phyloP scores from a whole-genome alignment of 2,888 invertebrate genomes.

The Aricia artaxerxes region DNA sequence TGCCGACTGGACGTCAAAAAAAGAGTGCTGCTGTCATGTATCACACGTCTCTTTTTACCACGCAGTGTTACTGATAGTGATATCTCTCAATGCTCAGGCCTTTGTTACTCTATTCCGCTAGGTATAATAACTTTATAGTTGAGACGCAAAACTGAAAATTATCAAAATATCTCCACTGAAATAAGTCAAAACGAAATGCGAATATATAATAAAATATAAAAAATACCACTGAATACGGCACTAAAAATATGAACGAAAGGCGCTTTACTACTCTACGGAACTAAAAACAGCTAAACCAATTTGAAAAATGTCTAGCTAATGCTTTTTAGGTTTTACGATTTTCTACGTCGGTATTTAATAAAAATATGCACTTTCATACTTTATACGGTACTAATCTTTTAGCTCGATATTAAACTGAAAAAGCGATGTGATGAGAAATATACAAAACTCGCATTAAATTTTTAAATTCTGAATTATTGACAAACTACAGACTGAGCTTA shows the following conservation, averaged over 20 bases:
- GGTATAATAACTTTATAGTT: no score
- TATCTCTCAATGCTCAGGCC: no score
- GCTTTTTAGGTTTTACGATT: constrained; percentile 15
- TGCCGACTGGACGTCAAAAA: no score
- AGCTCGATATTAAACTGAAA: constrained; percentile 7
- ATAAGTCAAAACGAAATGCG: not conserved
- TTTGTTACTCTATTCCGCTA: no score
- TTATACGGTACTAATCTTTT: constrained; percentile 4
- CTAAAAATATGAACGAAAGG: constrained; percentile 15
- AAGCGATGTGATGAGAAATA: constrained; percentile 9
- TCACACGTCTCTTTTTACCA: no score
- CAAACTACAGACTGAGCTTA: not conserved
- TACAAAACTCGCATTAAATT: not conserved
- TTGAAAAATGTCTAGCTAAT: constrained; percentile 19
- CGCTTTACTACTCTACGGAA: not conserved
- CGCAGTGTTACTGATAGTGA: no score
- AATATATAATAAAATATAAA: not conserved
- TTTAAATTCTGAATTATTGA: constrained; percentile 1
- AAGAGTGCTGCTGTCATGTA: no score
- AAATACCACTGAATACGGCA: not conserved
- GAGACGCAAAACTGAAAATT: not conserved
- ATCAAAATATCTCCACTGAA: not conserved
- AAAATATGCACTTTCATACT: constrained; percentile 12
- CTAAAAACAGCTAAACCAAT: not conserved
- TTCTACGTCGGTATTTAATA: constrained; percentile 2